Conservation (phyloP, 2,888 invertebrate genomes). For the Empis stercorea region DNA sequence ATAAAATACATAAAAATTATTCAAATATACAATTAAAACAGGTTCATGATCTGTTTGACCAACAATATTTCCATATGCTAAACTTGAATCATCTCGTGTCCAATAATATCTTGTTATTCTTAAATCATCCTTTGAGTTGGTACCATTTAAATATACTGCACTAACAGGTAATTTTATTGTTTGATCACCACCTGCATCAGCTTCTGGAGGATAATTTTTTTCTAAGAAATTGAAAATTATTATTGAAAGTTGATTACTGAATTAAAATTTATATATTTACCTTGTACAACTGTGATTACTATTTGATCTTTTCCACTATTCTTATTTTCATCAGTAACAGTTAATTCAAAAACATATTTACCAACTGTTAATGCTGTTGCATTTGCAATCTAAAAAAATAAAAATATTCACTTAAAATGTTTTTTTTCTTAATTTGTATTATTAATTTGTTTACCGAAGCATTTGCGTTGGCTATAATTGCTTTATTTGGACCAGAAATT, state of each 20-base stretch:
- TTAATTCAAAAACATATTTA: conserved; percentile 64
- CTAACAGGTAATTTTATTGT: conserved; percentile 61
- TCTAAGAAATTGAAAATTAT: conserved; percentile 40
- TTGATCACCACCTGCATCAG: conserved; percentile 78
- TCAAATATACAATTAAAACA: conserved; percentile 50
- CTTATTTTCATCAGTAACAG: conserved; percentile 73
- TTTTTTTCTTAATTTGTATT: background rate
- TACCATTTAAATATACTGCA: conserved; percentile 71
- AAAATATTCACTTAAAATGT: background rate
- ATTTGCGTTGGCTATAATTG: conserved; percentile 42
- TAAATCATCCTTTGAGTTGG: conserved; percentile 74
- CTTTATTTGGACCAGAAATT: conserved; percentile 52
- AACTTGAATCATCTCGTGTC: conserved; percentile 59
- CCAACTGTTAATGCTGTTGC: conserved; percentile 74
- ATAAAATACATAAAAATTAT: conserved; percentile 2
- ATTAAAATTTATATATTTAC: conserved; percentile 39
- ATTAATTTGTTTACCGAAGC: conserved; percentile 33
- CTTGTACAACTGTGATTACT: conserved; percentile 69
- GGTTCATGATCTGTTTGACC: conserved; percentile 62
- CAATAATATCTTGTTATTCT: conserved; percentile 74
- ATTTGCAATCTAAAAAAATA: conserved; percentile 44
- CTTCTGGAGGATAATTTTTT: conserved; percentile 77
- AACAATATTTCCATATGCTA: conserved; percentile 75
- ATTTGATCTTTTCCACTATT: conserved; percentile 63
- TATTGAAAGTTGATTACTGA: background rate